Evolutionary conservation across 2,888 invertebrate genomes (phyloP), one percentile per base, ranked within the genome.

Genomic region (Osmoderma eremita): DNA sequence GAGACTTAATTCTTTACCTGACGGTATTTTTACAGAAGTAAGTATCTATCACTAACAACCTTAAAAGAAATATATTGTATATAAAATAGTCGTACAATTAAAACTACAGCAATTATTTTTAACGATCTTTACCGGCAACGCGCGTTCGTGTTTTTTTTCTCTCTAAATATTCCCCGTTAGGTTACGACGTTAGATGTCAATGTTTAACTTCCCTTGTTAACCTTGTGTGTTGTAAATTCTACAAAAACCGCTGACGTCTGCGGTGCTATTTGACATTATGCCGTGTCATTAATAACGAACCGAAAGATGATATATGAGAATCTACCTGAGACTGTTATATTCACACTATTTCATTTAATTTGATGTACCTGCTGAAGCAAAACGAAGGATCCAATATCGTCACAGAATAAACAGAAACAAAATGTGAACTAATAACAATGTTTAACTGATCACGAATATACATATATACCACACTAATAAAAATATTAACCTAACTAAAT

Each of bases 11-110:
- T 81, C 83, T 8, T 70, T 86, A 20, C 85, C 85, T 4, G 77
- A 80, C 10, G 79, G 75, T 13, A 73, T 84, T 17, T 76, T 83
- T 71, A 77, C 77, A 72, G 75, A 81, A 72, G 85, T 85, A 79
- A 78, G 82, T 68, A 67, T 41, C 13, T 18, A 41, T 12, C n/a
- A 12, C n/a, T 22, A 24, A n/a, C 15, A 20, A 20, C 8, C 20
- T 48, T 48, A 12, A 48, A 2, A 10, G 18, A 17, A 20, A 20
- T n/a, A 20, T 20, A 45, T 17, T 45, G 24, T 24, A 4, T 24
- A 3, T 24, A 4, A 30, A 30, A 6, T 30, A 6, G 30, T 30
- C 10, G 12, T 42, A 42, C 4, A 42, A 42, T 42, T 42, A 42
- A 42, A 15, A 6, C 17, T 42, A 42, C 42, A 12, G 17, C 13